Evolutionary conservation across 1,140 invertebrate species (phyloP), one percentile per base, ranked within the genome.

Genomic region (Phenacoccus solenopsis): DNA sequence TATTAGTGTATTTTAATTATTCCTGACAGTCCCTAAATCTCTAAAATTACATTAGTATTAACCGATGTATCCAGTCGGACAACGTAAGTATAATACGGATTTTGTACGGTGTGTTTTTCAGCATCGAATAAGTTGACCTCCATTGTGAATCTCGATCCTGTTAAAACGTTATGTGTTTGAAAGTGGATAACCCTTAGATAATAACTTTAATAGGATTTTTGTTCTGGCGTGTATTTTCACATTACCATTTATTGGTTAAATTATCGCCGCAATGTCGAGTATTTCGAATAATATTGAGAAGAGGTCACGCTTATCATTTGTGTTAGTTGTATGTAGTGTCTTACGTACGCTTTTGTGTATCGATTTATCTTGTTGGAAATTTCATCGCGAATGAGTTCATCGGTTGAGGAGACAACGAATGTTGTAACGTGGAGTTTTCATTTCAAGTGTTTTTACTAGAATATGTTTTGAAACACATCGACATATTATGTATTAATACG

Each of bases 31-130:
- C 21, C 25, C 25, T 64, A 64, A 64, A 25, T 25, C 22, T 64
- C 21, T 24, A 25, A 24, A 64, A 16, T 64, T 24, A 24, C 13
- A 24, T 25, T 16, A 64, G 25, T 64, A 64, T 24, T 20, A 64
- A 20, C 25, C 59, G 22, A 83, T 83, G 82, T 82, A 81, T 81
- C 82, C 82, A 75, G 81, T 82, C 73, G 80, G 80, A 75, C 81
- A 83, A 77, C 82, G 82, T 83, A 80, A 83, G 82, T 83, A 49
- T 16, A 49, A 49, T 9, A 16, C 2, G 16, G 5, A 16, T 49
- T 49, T 49, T 49, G 38, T 49, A 16, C 20, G 38, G 38, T 49
- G 38, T 49, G 5, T 16, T 49, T 49, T 49, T 49, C 38, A 49
- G 20, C 38, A n/a, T 49, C 12, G 20, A 49, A 49, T 49, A 49